phyloP scores from a whole-genome alignment of 1,140 invertebrate species.

The Pissodes strobi region DNA sequence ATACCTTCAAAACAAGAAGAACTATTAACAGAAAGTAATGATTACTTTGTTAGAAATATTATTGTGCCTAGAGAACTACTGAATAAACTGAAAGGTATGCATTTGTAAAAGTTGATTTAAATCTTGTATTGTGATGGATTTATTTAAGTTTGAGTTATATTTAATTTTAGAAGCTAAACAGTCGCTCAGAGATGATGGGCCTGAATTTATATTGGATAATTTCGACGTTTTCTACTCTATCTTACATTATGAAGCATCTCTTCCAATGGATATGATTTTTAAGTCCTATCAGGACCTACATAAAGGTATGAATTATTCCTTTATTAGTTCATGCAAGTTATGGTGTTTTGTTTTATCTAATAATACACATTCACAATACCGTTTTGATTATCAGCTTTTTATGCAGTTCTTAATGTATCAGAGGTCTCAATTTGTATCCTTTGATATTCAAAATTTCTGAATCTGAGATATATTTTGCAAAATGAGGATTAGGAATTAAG shows the following conservation, averaged over 20 bases:
- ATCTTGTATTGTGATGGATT: conserved; percentile 4
- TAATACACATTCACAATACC: too few relatives aligned
- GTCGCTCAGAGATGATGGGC: conserved; percentile 52
- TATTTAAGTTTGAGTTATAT: background rate
- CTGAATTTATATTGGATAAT: conserved; percentile 61
- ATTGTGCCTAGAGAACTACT: conserved; percentile 31
- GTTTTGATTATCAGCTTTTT: too few relatives aligned
- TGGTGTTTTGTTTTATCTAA: too few relatives aligned
- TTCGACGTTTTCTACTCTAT: conserved; percentile 64
- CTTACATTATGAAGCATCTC: conserved; percentile 56
- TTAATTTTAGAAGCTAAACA: conserved; percentile 56
- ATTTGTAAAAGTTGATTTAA: background rate
- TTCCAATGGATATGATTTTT: conserved; percentile 50
- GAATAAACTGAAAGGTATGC: conserved; percentile 35
- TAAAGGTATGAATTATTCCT: conserved; percentile 49
- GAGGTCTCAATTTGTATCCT: too few relatives aligned
- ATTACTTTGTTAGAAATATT: conserved; percentile 43
- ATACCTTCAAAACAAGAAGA: conserved; percentile 41
- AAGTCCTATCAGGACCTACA: conserved; percentile 54
- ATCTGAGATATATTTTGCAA: too few relatives aligned
- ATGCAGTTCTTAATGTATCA: too few relatives aligned
- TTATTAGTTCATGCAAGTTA: too few relatives aligned
- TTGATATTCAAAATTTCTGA: too few relatives aligned
- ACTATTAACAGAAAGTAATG: conserved; percentile 31
- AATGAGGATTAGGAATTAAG: too few relatives aligned